These are phyloP conservation scores for Athalia cordata DNA, from an alignment of 2,888 invertebrate species.

Conservation along the genomic window DNA sequence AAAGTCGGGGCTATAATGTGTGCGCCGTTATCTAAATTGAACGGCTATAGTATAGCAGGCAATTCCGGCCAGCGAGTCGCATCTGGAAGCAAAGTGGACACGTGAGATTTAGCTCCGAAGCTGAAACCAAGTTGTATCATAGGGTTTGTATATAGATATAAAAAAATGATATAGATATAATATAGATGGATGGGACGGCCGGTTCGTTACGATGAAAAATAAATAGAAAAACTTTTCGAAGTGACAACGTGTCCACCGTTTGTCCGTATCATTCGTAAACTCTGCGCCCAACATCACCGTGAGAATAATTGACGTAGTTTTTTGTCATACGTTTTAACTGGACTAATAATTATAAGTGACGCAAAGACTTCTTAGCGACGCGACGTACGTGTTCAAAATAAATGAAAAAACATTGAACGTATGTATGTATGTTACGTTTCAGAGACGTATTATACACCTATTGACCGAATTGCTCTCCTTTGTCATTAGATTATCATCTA, in stretches of 20 bases:
- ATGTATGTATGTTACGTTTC: background rate
- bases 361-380: no score
- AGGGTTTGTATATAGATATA: background rate
- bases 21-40: conserved; percentile 24
- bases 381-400: background rate
- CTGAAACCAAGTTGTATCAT: background rate
- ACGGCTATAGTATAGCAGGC: background rate
- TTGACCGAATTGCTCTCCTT: conserved; percentile 24
- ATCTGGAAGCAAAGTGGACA: conserved; percentile 22
- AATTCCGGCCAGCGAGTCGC: background rate
- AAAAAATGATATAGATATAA: background rate
- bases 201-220: background rate
- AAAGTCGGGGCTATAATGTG: conserved; percentile 2
- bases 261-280: conserved; percentile 13
- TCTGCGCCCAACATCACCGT: background rate
- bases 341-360: conserved; percentile 15
- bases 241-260: background rate
- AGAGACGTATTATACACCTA: conserved; percentile 20
- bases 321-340: conserved; percentile 33
- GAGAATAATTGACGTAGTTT: conserved; percentile 17
- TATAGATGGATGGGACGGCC: background rate
- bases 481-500: conserved; percentile 16
- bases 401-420: background rate
- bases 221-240: conserved; percentile 8
- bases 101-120: conserved; percentile 9